These are phyloP conservation scores for Machaerirhynchus nigripectus DNA, from an alignment of 2,113 vertebrate species.

Conservation along the genomic window DNA sequence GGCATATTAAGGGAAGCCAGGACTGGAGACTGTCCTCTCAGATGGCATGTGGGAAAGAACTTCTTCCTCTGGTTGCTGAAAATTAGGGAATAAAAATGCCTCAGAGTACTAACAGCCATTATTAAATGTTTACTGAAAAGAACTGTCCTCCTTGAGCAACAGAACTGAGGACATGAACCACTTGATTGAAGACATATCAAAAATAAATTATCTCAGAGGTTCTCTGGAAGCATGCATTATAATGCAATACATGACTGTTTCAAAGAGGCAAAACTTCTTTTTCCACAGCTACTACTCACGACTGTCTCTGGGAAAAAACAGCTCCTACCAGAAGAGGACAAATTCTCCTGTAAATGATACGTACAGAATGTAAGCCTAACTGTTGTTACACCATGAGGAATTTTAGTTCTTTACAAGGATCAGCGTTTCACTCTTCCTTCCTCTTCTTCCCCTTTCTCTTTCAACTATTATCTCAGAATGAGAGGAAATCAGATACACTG, in stretches of 20 bases:
- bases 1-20: neutral
- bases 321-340: neutral
- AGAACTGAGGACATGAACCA: neutral
- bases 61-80: neutral
- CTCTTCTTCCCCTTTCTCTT: neutral
- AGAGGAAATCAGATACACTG: neutral
- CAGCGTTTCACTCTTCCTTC: neutral
- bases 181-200: neutral
- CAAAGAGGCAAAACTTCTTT: neutral
- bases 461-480: neutral
- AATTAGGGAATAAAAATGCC: neutral
- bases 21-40: neutral
- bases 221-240: neutral
- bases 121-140: neutral
- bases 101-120: neutral
- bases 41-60: neutral
- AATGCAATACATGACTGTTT: neutral
- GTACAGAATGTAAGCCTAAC: neutral
- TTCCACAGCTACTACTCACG: neutral
- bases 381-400: neutral
- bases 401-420: neutral
- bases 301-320: neutral
- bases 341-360: neutral
- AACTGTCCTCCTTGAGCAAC: neutral
- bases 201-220: neutral